Evolutionary conservation across 2,888 invertebrate species (phyloP), one percentile per base, ranked within the genome.

Genomic region (Pherbina coryleti): DNA sequence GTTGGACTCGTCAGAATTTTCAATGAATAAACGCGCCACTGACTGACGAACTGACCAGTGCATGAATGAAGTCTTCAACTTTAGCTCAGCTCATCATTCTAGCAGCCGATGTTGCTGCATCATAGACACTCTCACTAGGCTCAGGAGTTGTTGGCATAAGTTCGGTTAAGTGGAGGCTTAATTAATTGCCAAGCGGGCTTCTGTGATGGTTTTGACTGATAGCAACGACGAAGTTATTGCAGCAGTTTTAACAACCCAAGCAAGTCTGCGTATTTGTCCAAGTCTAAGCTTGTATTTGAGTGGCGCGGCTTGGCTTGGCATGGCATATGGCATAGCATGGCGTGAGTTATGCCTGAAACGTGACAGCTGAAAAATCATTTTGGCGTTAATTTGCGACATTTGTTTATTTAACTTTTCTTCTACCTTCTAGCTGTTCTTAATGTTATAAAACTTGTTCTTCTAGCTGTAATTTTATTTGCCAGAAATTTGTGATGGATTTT

Each of bases 321-420:
- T 25, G 60, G 60, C 66, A 49, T 14, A 55, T n/a, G n/a, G n/a
- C n/a, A 66, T 11, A 34, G 22, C 44, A 49, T 14, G 71, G 71
- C 34, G 53, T 55, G 51, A 71, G 55, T 34, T 55, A 53, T 31
- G 71, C 34, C 19, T 28, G 55, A 22, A 31, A 85, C 85, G 85
- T 85, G 85, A 85, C 85, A 83, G 81, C 81, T 85, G 85, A 84
- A 82, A 82, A 80, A 84, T 84, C 83, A 82, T 82, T 82, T 81
- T 81, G 84, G 69, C 69, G 82, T 84, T 85, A 85, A 85, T 85
- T 82, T 84, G 84, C 82, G 83, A 84, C 85, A 84, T 84, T 85
- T 84, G 84, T 84, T 85, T 85, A 83, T 84, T 84, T 76, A 37
- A 28, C n/a, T 31, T n/a, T n/a, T 2, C 19, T n/a, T 55, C 55